Conservation (phyloP, 1,140 invertebrate genomes). For the Anastrepha ludens region DNA sequence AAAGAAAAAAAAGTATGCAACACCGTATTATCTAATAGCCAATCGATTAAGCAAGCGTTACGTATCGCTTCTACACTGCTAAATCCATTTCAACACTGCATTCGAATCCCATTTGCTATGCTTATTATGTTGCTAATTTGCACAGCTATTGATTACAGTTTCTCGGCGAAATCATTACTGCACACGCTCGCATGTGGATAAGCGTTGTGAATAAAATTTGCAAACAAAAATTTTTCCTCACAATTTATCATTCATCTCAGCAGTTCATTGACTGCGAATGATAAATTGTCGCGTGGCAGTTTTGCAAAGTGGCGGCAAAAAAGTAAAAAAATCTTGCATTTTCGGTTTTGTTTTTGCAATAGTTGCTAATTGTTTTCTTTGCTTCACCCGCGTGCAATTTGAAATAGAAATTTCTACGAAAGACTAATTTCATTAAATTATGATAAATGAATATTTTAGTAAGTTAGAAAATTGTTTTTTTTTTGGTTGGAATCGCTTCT, state of each 20-base stretch:
- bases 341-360: not conserved
- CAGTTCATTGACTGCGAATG: slow-evolving; percentile 24
- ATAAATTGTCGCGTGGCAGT: not conserved
- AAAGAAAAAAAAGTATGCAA: no score
- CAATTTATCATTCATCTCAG: slow-evolving; percentile 19
- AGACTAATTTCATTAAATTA: not conserved
- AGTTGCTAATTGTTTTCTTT: not conserved
- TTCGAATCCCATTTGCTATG: not conserved
- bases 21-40: no score
- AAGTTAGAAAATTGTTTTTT: not conserved
- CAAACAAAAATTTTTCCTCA: not conserved
- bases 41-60: not conserved
- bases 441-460: not conserved
- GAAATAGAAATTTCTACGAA: not conserved
- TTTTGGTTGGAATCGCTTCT: not conserved
- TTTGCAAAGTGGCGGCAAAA: not conserved
- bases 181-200: not conserved
- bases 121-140: not conserved
- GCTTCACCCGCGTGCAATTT: not conserved
- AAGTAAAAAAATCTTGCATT: not conserved
- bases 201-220: not conserved
- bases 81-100: not conserved
- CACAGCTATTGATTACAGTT: not conserved
- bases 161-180: not conserved
- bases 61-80: not conserved